phyloP scores from a whole-genome alignment of 2,888 invertebrate genomes.

The Synanthedon vespiformis region DNA sequence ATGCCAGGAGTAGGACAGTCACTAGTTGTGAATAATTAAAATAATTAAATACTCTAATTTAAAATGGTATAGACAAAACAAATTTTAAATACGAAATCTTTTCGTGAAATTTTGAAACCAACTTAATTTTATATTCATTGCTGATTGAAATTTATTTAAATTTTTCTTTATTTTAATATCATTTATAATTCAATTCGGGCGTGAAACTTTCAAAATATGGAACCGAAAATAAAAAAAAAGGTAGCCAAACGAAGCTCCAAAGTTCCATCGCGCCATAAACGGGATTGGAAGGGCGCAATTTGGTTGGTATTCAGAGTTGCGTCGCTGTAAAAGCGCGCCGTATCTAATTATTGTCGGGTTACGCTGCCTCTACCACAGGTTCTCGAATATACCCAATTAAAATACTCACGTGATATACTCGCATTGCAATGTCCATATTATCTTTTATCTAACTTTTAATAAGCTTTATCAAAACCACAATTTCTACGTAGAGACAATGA shows the following conservation, averaged over 20 bases:
- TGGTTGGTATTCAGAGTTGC: constrained; percentile 61
- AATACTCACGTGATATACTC: constrained; percentile 9
- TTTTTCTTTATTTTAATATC: not conserved
- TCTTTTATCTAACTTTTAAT: too few species aligned
- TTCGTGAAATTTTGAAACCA: too few species aligned
- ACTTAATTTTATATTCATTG: too few species aligned
- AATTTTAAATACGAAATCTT: too few species aligned
- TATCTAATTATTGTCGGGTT: constrained; percentile 65
- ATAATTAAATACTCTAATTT: too few species aligned
- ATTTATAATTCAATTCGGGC: constrained; percentile 3
- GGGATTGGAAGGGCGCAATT: constrained; percentile 65
- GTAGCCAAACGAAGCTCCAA: constrained; percentile 36
- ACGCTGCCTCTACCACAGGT: constrained; percentile 34
- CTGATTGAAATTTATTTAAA: not conserved
- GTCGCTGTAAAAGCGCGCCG: constrained; percentile 65
- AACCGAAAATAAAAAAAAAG: constrained; percentile 21
- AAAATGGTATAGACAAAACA: too few species aligned
- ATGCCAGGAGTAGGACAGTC: too few species aligned
- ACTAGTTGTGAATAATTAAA: too few species aligned
- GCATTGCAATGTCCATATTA: too few species aligned
- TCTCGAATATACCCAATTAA: constrained; percentile 18
- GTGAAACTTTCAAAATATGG: constrained; percentile 3
- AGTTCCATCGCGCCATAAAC: constrained; percentile 52
- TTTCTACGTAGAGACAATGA: too few species aligned
- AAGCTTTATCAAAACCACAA: too few species aligned